These are phyloP conservation scores for Menidia menidia DNA, from an alignment of 2,797 vertebrate genomes.

Conservation along the genomic window DNA sequence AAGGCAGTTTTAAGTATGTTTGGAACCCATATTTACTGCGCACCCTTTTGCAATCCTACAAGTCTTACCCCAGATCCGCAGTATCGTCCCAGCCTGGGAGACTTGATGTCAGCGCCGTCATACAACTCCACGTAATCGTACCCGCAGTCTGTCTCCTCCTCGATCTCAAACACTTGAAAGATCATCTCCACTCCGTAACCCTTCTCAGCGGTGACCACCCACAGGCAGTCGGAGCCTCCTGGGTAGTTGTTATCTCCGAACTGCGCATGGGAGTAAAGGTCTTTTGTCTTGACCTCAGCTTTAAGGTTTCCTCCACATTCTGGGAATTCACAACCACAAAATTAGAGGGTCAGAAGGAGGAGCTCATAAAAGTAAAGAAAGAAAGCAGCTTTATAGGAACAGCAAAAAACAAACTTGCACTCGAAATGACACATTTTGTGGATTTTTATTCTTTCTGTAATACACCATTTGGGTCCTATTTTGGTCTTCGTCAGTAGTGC, in stretches of 20 bases:
- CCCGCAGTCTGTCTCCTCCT: constrained; percentile 93
- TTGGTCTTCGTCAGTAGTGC: neutral
- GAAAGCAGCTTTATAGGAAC: constrained; percentile 44
- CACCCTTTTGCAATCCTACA: neutral
- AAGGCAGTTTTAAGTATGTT: neutral
- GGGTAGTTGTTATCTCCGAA: constrained; percentile 98
- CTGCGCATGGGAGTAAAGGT: constrained; percentile 96
- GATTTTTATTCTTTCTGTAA: constrained; percentile 13
- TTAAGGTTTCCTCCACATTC: constrained; percentile 93
- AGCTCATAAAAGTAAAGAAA: constrained; percentile 61
- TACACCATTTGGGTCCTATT: constrained; percentile 7
- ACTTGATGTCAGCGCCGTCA: constrained; percentile 90
- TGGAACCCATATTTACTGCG: neutral
- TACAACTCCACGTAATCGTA: constrained; percentile 98
- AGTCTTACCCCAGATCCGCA: constrained; percentile 92
- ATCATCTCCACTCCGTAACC: constrained; percentile 95
- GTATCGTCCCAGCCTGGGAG: constrained; percentile 92
- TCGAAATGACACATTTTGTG: constrained; percentile 31
- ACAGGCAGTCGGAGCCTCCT: constrained; percentile 89
- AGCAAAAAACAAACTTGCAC: constrained; percentile 27
- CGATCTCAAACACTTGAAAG: constrained; percentile 96
- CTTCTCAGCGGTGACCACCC: constrained; percentile 94
- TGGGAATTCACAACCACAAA: constrained; percentile 78
- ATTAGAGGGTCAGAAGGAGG: constrained; percentile 68
- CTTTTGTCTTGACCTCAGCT: constrained; percentile 94